phyloP scores from a whole-genome alignment of 2,888 invertebrate species.

The Entomobrya multifasciata region DNA sequence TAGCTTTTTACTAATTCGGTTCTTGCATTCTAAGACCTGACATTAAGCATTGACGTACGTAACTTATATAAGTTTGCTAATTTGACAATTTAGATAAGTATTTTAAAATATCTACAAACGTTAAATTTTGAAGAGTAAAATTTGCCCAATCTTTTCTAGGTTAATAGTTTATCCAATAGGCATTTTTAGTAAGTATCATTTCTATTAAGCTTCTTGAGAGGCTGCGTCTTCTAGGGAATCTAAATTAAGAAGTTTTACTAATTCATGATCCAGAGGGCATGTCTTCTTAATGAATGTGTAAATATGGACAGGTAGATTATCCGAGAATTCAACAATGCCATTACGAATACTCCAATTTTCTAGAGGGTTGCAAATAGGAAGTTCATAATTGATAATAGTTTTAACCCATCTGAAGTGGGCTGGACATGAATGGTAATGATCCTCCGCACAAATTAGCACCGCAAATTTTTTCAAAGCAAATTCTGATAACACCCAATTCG shows the following conservation, averaged over 20 bases:
- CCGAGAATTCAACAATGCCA: constrained; percentile 64
- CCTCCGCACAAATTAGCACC: constrained; percentile 54
- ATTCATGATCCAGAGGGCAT: constrained; percentile 57
- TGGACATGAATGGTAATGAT: constrained; percentile 66
- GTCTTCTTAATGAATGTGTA: constrained; percentile 63
- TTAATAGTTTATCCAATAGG: background rate
- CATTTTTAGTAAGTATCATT: too few relatives aligned
- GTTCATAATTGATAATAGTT: constrained; percentile 61
- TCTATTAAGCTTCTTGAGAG: constrained; percentile 12
- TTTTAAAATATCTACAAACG: background rate
- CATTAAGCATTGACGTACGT: too few relatives aligned
- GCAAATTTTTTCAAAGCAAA: constrained; percentile 52
- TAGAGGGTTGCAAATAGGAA: constrained; percentile 49
- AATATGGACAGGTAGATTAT: constrained; percentile 60
- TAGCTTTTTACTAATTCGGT: too few relatives aligned
- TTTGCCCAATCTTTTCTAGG: background rate
- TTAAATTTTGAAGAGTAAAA: background rate
- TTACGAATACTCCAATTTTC: constrained; percentile 61
- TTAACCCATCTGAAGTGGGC: constrained; percentile 62
- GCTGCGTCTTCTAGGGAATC: constrained; percentile 42
- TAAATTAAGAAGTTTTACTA: constrained; percentile 54
- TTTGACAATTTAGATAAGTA: background rate
- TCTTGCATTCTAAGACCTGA: too few relatives aligned
- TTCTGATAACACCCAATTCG: constrained; percentile 57
- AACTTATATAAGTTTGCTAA: background rate